phyloP scores from a whole-genome alignment of 2,113 vertebrate genomes.

The Seriola quinqueradiata region DNA sequence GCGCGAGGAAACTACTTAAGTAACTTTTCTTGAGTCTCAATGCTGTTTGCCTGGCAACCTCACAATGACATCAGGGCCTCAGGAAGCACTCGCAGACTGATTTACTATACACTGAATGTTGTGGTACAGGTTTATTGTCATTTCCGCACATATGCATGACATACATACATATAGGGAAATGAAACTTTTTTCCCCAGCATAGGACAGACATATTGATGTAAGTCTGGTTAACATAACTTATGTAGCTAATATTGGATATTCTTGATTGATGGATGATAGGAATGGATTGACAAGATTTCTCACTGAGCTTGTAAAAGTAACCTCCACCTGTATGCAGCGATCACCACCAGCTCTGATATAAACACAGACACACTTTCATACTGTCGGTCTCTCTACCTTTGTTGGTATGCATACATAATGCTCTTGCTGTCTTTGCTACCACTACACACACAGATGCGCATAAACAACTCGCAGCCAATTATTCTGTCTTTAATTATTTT shows the following conservation, averaged over 20 bases:
- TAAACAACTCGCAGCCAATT: conserved; percentile 81
- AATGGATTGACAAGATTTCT: not conserved
- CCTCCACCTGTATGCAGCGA: conserved; percentile 17
- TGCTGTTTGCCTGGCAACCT: conserved; percentile 3
- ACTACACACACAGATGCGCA: conserved; percentile 46
- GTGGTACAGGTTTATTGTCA: not conserved
- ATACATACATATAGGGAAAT: not conserved
- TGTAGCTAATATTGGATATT: not conserved
- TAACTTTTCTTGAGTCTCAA: not conserved
- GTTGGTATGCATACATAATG: not conserved
- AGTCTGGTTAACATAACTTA: not conserved
- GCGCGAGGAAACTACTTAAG: too few species aligned
- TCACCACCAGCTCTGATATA: conserved; percentile 13
- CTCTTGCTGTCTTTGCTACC: conserved; percentile 33
- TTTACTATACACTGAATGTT: not conserved
- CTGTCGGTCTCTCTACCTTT: not conserved
- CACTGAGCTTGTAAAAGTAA: not conserved
- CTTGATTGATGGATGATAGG: not conserved
- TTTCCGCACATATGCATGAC: not conserved
- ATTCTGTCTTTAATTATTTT: conserved; percentile 80
- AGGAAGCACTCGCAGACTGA: not conserved
- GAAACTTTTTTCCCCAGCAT: not conserved
- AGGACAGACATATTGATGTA: not conserved
- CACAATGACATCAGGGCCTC: not conserved
- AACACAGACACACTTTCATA: not conserved